Percentiles rank a stretch among this genome's conserved stretches.
Evolutionary conservation across 2,113 vertebrate species (phyloP).

Genomic region (Perognathus longimembris): DNA sequence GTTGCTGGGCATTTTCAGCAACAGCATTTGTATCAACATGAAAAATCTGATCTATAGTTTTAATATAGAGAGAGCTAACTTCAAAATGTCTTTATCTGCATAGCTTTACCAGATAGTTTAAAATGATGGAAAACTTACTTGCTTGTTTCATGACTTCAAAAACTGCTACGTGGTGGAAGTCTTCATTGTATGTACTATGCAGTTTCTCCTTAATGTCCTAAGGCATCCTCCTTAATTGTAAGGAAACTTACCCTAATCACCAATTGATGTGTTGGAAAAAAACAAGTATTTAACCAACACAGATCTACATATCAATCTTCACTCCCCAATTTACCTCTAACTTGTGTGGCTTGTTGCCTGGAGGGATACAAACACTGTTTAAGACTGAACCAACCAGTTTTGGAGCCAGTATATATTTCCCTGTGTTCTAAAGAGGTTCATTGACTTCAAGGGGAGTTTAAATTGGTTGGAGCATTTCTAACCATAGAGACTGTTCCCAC

Average conservation of each 20-base stretch:
- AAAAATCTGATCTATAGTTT: neutral
- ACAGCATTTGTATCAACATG: neutral
- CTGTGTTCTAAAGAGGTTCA: neutral
- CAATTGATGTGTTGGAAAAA: neutral
- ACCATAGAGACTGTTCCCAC: neutral
- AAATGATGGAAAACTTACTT: neutral
- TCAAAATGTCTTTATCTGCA: neutral
- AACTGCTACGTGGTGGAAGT: neutral
- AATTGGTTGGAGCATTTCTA: neutral
- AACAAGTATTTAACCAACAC: neutral
- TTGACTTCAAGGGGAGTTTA: neutral
- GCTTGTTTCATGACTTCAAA: neutral
- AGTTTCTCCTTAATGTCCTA: neutral
- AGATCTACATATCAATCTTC: neutral
- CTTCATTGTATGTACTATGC: neutral
- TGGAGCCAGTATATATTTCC: neutral
- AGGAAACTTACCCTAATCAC: neutral
- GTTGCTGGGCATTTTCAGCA: neutral
- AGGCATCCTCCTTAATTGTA: neutral
- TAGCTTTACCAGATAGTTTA: neutral
- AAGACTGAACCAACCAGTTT: neutral
- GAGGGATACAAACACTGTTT: neutral
- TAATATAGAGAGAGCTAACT: neutral
- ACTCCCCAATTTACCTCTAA: neutral
- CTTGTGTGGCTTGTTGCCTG: neutral